phyloP scores from a whole-genome alignment of 2,888 invertebrate species.

The Diarsia dahlii region DNA sequence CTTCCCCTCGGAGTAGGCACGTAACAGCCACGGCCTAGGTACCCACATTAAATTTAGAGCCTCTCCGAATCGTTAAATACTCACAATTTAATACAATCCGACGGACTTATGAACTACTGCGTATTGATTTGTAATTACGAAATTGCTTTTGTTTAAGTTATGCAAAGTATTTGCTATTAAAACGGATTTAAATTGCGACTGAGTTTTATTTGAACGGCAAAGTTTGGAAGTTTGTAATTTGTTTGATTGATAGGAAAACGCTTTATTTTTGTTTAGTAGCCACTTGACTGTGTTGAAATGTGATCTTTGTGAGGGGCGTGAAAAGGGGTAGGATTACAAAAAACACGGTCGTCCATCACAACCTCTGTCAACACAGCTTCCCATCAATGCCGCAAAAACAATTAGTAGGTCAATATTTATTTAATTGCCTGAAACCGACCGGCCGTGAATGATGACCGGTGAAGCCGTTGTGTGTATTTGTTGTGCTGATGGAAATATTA shows the following conservation, averaged over 20 bases:
- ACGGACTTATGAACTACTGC: slow-evolving; percentile 76
- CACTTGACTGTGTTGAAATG: slow-evolving; percentile 76
- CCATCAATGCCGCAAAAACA: slow-evolving; percentile 88
- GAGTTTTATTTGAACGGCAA: slow-evolving; percentile 70
- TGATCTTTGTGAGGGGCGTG: slow-evolving; percentile 72
- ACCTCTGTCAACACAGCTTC: slow-evolving; percentile 86
- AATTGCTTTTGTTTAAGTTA: slow-evolving; percentile 79
- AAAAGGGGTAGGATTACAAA: slow-evolving; percentile 84
- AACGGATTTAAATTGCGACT: slow-evolving; percentile 73
- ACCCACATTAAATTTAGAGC: slow-evolving; percentile 75
- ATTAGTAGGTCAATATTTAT: slow-evolving; percentile 90
- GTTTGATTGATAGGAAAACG: slow-evolving; percentile 68
- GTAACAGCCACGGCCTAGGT: slow-evolving; percentile 78
- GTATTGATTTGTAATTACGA: slow-evolving; percentile 83
- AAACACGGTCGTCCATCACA: slow-evolving; percentile 86
- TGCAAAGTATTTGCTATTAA: slow-evolving; percentile 79
- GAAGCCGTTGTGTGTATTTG: slow-evolving; percentile 68
- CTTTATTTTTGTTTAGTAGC: slow-evolving; percentile 62
- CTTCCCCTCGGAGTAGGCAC: slow-evolving; percentile 73
- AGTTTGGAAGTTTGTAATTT: slow-evolving; percentile 70
- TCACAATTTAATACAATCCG: slow-evolving; percentile 76
- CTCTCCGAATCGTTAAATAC: slow-evolving; percentile 75
- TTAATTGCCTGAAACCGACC: slow-evolving; percentile 82
- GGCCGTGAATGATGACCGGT: slow-evolving; percentile 80
- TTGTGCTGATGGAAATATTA: slow-evolving; percentile 56